Base-by-base conservation (phyloP, 2,113 vertebrate species). In the Aspiorhynchus laticeps region DNA sequence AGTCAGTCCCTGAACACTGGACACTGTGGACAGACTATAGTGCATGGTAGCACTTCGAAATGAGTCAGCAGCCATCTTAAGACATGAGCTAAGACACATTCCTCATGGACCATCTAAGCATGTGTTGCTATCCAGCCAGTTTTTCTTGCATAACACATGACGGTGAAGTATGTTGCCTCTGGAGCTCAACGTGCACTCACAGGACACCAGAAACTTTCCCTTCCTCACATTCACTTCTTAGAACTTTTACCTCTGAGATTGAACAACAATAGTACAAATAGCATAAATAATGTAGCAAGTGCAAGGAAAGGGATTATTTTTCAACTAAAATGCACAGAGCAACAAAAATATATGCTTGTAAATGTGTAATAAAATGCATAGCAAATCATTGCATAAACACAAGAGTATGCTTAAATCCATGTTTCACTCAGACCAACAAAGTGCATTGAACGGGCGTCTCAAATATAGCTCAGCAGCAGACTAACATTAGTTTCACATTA, bases 41-140 rank as follows among this genome's bases (percentile, higher is more conserved):
- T 80, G 56, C 24, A 48, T 17, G 14, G 46, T 61, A 69, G 26
- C 11, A 53, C 65, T 63, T 53, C 7, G 1, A 69, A 83, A 83
- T 69, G 5, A 82, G 26, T 38, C 31, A 46, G 63, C 61, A 80
- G 26, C 81, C 63, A 71, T 69, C 63, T 71, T 51, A 71, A 75
- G 31, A 76, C 6, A 28, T 31, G 51, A 28, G 53, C n/a, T 4
- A 81, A 82, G 63, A 80, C 77, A 87, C 78, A 89, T 93, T 94
- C 89, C 90, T 88, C 87, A 61, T 86, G 88, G 86, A 90, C 78
- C 88, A 86, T 85, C 88, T 73, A 89, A 38, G 81, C 83, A 91
- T 85, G 84, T 87, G 88, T 89, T 90, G 86, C 87, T 84, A 93
- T 88, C 91, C 89, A 92, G 92, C 93, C 91, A 77, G 94, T 94